Evolutionary conservation across 2,113 vertebrate species (phyloP), one percentile per base, ranked within the genome.

Genomic region (Tor tambroides): DNA sequence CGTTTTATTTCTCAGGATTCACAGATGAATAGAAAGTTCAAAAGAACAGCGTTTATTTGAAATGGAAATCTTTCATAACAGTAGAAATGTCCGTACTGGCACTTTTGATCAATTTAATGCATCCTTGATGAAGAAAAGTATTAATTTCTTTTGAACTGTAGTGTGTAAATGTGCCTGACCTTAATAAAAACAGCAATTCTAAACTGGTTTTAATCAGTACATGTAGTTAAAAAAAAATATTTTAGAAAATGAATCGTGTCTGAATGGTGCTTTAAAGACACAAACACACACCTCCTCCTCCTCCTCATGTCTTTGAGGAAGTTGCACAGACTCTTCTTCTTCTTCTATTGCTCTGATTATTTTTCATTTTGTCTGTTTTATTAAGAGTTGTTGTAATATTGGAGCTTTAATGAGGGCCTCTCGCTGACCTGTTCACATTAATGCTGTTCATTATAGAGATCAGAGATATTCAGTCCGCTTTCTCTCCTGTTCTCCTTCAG

Each of bases 401-500:
- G 17, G 4, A 5, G 35, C 51, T 85, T 85, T 85, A 61, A 77
- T 85, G 72, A 85, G 77, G 10, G 23, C 46, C 10, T 59, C 10
- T 12, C 9, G 9, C 51, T 79, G 77, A 59, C 77, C 77, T 59
- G 49, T 6, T 80, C 78, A 61, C 49, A 56, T 23, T 23, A 32
- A 21, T 79, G 19, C 49, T 56, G 76, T 54, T 85, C 74, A 67
- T 78, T 85, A 51, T 15, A n/a, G 23, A 76, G 56, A 78, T 85
- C 28, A 49, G 17, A 28, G 61, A 51, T 78, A 7, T 65, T 23
- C 26, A 75, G 35, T 28, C 9, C 9, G 4, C 3, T 65, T 85
- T 85, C 51, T 77, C 12, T 63, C 8, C 1, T 21, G 7, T 49
- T 35, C 14, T 28, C 11, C 26, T 46, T 38, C 71, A 23, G n/a